Evolutionary conservation across 2,888 invertebrate genomes (phyloP), one percentile per base, ranked within the genome.

Genomic region (Hirtodrosophila histrioides): DNA sequence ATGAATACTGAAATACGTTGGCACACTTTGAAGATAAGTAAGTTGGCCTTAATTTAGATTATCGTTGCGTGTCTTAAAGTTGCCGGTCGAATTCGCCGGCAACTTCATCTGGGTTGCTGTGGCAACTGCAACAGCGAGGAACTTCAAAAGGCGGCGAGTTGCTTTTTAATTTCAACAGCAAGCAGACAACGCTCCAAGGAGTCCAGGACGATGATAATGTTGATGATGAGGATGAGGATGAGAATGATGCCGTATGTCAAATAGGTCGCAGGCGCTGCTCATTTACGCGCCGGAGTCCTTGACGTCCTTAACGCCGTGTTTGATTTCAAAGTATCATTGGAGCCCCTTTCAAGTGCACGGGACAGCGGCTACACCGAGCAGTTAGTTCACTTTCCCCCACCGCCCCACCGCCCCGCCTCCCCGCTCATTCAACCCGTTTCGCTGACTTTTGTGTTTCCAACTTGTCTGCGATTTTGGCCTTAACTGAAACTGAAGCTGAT

Each of bases 281-380:
- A 69, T 74, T 78, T 73, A 64, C 66, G 37, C 2, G 27, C 11
- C 10, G 40, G 61, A 55, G 70, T 70, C 69, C 70, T 68, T 62
- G 58, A 55, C 62, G 62, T 58, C 49, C 64, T 63, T 60, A 44
- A 58, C 63, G 62, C 49, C 85, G 87, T 81, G 72, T 88, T 85
- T 75, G 80, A 86, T 88, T 88, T 87, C 88, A 89, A 87, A 88
- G 88, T 87, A 88, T 88, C 88, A 76, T 68, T 76, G 75, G 63
- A 68, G 80, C 68, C 75, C 65, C 77, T 80, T 79, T 80, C 69
- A 85, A 86, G 83, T 83, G 76, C 61, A 56, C 69, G 37, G 70
- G 54, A 58, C 67, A 65, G 48, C 44, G 66, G 39, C 54, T 49
- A 51, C 53, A 68, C 29, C 53, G 40, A 33, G 10, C 24, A 17